Evolutionary conservation across 2,113 vertebrate species (phyloP).

Genomic region (Thalassoma bifasciatum): DNA sequence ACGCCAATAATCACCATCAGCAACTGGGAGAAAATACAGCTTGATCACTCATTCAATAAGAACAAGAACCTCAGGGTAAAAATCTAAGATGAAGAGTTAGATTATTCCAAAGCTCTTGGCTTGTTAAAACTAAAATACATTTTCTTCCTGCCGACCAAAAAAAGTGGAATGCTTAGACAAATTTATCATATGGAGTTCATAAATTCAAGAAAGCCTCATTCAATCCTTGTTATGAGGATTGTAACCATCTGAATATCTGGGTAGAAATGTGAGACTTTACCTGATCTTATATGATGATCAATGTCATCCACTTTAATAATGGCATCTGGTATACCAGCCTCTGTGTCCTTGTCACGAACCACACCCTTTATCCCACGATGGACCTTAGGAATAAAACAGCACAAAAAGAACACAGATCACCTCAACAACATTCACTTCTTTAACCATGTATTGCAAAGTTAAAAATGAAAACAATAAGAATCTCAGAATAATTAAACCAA

Average conservation of each 20-base stretch:
- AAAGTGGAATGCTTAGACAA: no score
- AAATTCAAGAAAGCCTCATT: no score
- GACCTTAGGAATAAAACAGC: slow-evolving; percentile 72
- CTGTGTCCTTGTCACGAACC: slow-evolving; percentile 89
- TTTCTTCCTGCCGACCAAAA: no score
- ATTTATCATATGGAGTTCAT: no score
- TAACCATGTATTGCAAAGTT: neutral
- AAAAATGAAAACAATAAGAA: no score
- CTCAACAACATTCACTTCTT: neutral
- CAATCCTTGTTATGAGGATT: no score
- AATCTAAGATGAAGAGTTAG: no score
- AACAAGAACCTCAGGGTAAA: neutral
- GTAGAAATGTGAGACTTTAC: slow-evolving; percentile 66
- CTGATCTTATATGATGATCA: slow-evolving; percentile 90
- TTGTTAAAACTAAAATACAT: no score
- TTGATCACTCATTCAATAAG: neutral
- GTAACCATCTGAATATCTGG: neutral
- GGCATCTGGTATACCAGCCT: slow-evolving; percentile 88
- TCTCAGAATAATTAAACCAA: no score
- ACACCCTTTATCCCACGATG: slow-evolving; percentile 94
- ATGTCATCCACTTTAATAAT: slow-evolving; percentile 90
- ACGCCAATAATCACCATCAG: slow-evolving; percentile 91
- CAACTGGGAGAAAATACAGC: slow-evolving; percentile 69
- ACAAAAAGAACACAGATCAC: neutral
- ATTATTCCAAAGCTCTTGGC: no score